Conservation (phyloP, 2,797 vertebrate genomes). For the Euphonia xanthogaster region DNA sequence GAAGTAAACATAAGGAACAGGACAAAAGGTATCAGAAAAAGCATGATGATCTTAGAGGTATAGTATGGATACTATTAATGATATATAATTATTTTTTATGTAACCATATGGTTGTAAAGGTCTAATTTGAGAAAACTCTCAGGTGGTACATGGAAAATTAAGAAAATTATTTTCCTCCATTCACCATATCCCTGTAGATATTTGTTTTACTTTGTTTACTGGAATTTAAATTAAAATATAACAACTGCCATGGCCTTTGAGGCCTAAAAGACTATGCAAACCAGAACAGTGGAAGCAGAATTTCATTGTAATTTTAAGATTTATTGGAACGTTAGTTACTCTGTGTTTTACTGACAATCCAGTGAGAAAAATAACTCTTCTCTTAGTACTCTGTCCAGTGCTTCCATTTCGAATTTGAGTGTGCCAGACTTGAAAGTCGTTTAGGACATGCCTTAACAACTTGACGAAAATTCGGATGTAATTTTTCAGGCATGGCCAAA, state of each 20-base stretch:
- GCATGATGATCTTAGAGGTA: neutral
- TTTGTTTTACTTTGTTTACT: neutral
- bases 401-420: neutral
- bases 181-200: neutral
- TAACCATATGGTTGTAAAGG: neutral
- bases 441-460: neutral
- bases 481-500: neutral
- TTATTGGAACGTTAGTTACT: neutral
- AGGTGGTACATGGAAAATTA: neutral
- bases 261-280: neutral
- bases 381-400: neutral
- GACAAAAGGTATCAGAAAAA: neutral
- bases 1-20: neutral
- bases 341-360: neutral
- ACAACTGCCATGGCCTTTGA: neutral
- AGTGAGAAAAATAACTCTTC: neutral
- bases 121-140: neutral
- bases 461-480: neutral
- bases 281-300: neutral
- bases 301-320: neutral
- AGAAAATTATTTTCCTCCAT: neutral
- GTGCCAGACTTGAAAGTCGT: neutral
- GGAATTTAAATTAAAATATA: neutral
- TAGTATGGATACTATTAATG: neutral
- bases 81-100: neutral